Evolutionary conservation across 2,797 vertebrate genomes (phyloP), one percentile per base, ranked within the genome.

Genomic region (Neostethus bicornis): DNA sequence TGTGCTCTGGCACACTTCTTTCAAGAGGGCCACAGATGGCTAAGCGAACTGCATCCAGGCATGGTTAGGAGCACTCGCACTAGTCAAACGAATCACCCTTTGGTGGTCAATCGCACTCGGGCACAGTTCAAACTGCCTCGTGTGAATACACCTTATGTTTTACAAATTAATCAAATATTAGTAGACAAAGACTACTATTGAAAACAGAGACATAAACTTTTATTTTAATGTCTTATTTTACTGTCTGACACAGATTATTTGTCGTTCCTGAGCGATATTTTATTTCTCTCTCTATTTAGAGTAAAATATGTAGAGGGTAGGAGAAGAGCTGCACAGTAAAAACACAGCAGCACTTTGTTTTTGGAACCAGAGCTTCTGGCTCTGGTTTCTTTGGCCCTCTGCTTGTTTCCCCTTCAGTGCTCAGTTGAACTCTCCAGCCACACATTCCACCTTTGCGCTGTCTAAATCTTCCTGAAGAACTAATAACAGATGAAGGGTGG

Each of bases 321-420:
- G 12, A 29, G 25, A 31, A 17, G 29, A 34, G 67, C 75, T 58
- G 66, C 77, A 60, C 49, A 51, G 56, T 62, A 50, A 73, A 76
- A 78, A 68, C 61, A 84, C 68, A 62, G 54, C 63, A 65, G 47
- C 62, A 74, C 73, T 87, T 81, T 84, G 76, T 83, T 87, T 86
- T 83, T 79, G 80, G 77, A 85, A 83, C 54, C 63, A 69, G 72
- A 56, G 46, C 75, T 55, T 70, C 70, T 83, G 78, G 81, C 75
- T 80, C 65, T 35, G 52, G 62, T 57, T 70, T n/a, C n/a, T 55
- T 68, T 79, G 73, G 79, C 73, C 25, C 35, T 65, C 28, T 4
- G 13, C 48, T 65, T 2, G 20, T 78, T 86, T 74, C 71, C 61
- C 32, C 58, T 63, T 17, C 65, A 61, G 62, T 6, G 24, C 59